Evolutionary conservation across 2,113 vertebrate species (phyloP).

Genomic region (Sprattus sprattus): DNA sequence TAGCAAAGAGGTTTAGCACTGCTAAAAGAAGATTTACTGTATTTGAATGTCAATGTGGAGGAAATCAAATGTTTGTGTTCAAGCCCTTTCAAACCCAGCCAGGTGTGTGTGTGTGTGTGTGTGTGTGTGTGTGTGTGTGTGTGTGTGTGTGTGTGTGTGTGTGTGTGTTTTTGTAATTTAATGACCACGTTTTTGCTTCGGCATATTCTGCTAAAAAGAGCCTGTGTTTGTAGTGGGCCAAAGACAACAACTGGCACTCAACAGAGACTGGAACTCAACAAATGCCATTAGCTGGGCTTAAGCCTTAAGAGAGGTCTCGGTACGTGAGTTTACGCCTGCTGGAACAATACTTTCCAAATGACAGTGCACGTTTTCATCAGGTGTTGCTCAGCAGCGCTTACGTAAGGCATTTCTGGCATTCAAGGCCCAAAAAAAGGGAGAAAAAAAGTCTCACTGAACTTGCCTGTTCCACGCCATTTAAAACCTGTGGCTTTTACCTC

Average conservation of each 20-base stretch:
- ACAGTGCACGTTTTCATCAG: constrained; percentile 3
- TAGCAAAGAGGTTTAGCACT: neutral
- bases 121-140: too few species aligned
- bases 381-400: constrained; percentile 10
- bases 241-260: constrained; percentile 39
- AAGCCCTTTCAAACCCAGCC: constrained; percentile 13
- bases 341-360: constrained; percentile 17
- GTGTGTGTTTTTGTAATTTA: neutral
- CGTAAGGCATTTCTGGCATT: constrained; percentile 1
- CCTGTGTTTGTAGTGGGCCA: neutral
- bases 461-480: neutral
- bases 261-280: constrained; percentile 21
- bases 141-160: too few species aligned
- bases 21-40: constrained; percentile 9
- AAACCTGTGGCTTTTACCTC: neutral
- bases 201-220: constrained; percentile 1
- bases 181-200: constrained; percentile 31
- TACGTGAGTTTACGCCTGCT: neutral
- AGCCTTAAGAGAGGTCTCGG: constrained; percentile 21
- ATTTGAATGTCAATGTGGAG: constrained; percentile 3
- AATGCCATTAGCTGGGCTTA: neutral
- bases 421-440: neutral
- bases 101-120: neutral
- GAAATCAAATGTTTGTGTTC: constrained; percentile 35
- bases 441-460: neutral